These are phyloP conservation scores for Ochropleura plecta DNA, from an alignment of 2,888 invertebrate genomes.

Conservation along the genomic window DNA sequence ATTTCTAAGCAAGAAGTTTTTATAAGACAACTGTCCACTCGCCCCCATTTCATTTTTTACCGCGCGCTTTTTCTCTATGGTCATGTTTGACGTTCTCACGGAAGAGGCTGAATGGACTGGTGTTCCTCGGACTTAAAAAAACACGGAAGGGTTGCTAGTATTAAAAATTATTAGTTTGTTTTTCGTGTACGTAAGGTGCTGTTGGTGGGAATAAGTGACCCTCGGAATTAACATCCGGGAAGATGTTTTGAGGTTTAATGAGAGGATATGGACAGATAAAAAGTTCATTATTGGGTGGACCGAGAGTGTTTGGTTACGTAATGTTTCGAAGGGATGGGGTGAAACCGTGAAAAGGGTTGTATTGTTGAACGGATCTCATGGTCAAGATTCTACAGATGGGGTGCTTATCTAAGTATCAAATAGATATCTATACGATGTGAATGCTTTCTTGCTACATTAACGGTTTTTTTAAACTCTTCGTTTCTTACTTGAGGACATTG, in stretches of 20 bases:
- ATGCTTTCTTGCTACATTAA: slow-evolving; percentile 10
- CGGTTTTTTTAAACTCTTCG: not conserved
- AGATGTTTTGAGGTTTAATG: slow-evolving; percentile 85
- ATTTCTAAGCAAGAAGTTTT: slow-evolving; percentile 81
- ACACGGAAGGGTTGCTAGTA: slow-evolving; percentile 88
- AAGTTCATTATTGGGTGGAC: slow-evolving; percentile 80
- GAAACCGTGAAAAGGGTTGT: slow-evolving; percentile 47
- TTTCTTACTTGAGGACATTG: not conserved
- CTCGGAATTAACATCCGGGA: slow-evolving; percentile 86
- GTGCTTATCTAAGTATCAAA: slow-evolving; percentile 8
- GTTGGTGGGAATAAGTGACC: slow-evolving; percentile 88
- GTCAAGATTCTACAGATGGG: slow-evolving; percentile 53
- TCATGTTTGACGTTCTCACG: slow-evolving; percentile 89
- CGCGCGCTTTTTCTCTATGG: slow-evolving; percentile 81
- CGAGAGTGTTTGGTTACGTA: slow-evolving; percentile 74
- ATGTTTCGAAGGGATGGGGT: slow-evolving; percentile 36
- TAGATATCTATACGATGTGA: not conserved
- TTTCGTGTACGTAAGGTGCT: slow-evolving; percentile 82
- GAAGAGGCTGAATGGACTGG: slow-evolving; percentile 86
- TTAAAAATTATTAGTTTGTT: slow-evolving; percentile 88
- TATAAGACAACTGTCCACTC: slow-evolving; percentile 87
- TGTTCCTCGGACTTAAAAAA: slow-evolving; percentile 77
- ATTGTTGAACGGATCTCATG: slow-evolving; percentile 50
- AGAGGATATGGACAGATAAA: slow-evolving; percentile 83
- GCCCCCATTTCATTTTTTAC: slow-evolving; percentile 84